Conservation (phyloP, 2,113 vertebrate species). For the Crotalus viridis region DNA sequence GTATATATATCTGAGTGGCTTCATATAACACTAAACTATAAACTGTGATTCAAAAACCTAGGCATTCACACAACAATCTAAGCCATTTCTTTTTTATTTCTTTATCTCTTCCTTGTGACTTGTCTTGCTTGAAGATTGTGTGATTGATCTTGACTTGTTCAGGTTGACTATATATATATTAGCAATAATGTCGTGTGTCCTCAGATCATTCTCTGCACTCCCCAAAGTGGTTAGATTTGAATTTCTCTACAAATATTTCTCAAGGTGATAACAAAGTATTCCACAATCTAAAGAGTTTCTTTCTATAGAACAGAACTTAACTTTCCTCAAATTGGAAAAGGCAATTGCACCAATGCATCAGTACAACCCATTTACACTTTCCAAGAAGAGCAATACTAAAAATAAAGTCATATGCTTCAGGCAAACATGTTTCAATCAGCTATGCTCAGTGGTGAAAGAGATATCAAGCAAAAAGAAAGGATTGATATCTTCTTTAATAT, state of each 20-base stretch:
- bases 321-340: neutral
- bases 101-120: neutral
- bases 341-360: neutral
- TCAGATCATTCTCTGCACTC: neutral
- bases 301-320: neutral
- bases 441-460: neutral
- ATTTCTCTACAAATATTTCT: constrained; percentile 1
- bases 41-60: neutral
- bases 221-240: constrained; percentile 13
- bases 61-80: neutral
- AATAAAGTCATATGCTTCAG: neutral
- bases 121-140: neutral
- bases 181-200: too few species aligned
- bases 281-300: constrained; percentile 4
- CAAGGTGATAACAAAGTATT: neutral
- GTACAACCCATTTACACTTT: constrained; percentile 25
- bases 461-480: neutral
- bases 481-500: constrained; percentile 10
- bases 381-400: constrained; percentile 17
- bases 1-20: neutral
- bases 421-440: constrained; percentile 7
- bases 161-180: neutral
- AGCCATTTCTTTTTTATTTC: neutral
- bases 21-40: neutral
- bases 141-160: neutral